Evolutionary conservation across 2,113 vertebrate genomes (phyloP).

Genomic region (Sapayoa aenigma): DNA sequence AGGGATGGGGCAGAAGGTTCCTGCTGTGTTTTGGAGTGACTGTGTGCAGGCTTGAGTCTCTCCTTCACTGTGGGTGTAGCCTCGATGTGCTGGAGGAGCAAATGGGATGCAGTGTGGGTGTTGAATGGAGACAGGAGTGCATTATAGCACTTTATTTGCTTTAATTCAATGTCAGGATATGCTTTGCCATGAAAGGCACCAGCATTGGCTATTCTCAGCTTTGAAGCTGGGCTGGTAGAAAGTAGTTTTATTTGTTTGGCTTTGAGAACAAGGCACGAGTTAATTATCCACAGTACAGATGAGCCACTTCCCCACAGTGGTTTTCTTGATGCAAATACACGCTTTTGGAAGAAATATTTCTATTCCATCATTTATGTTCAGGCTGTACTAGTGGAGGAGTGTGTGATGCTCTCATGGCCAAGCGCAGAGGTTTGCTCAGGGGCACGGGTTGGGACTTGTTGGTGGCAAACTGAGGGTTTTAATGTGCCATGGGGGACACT

Average conservation of each 20-base stretch:
- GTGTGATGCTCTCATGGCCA: neutral
- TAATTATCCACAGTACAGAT: neutral
- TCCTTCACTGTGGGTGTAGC: neutral
- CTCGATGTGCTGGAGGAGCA: neutral
- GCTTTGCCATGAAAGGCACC: neutral
- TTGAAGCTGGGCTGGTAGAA: neutral
- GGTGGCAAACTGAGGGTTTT: neutral
- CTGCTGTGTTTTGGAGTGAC: neutral
- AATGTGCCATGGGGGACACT: neutral
- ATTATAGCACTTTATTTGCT: neutral
- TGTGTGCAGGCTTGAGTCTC: neutral
- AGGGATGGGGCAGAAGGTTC: neutral
- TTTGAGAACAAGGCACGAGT: rapidly evolving
- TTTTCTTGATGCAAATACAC: neutral
- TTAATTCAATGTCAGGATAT: neutral
- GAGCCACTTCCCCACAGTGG: neutral
- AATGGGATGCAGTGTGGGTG: neutral
- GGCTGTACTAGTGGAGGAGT: neutral
- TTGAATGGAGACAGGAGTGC: neutral
- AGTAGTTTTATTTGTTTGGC: neutral
- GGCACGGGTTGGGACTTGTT: neutral
- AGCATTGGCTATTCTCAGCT: neutral
- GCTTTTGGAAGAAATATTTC: neutral
- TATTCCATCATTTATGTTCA: neutral
- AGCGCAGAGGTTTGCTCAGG: neutral